Evolutionary conservation across 2,888 invertebrate species (phyloP), one percentile per base, ranked within the genome.

Genomic region (Pilophorus perplexus): DNA sequence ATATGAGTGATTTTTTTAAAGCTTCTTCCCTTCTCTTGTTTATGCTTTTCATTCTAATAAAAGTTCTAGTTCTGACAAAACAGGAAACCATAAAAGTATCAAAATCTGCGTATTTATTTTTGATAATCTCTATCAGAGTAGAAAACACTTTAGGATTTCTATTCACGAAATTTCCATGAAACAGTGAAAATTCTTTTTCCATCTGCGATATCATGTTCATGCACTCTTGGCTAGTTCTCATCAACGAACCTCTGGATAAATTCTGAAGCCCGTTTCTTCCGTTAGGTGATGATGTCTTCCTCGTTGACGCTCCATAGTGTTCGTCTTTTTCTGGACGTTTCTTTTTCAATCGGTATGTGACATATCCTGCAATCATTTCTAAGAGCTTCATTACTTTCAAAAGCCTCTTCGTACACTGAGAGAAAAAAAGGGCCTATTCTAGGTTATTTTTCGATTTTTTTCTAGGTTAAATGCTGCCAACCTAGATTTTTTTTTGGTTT

Each of bases 331-430:
- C 40, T 40, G 40, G 40, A 16, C 16, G 4, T 40, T 40, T 40
- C 40, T 40, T 40, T 40, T 40, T 40, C 40, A 40, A 14, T 40
- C 40, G 40, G 40, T 40, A 40, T 40, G 40, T 40, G 40, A 40
- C 3, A 40, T 40, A 40, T 4, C 40, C 40, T 40, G 40, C 40
- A 40, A 40, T 40, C 40, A 40, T 40, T 40, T 40, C 40, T 40
- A 40, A 12, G 40, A 40, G 40, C 40, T 40, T 12, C 16, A 40
- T n/a, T 40, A 40, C 40, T 12, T 40, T 40, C 40, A 40, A 6
- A 12, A 40, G 40, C 40, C n/a, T 40, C 40, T 40, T 40, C 40
- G 40, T 40, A n/a, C n/a, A n/a, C n/a, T n/a, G n/a, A n/a, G n/a
- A n/a, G n/a, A n/a, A n/a, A n/a, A n/a, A n/a, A n/a, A n/a, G n/a